These are phyloP conservation scores for Picathartes gymnocephalus DNA, from an alignment of 2,113 vertebrate genomes.

Conservation along the genomic window DNA sequence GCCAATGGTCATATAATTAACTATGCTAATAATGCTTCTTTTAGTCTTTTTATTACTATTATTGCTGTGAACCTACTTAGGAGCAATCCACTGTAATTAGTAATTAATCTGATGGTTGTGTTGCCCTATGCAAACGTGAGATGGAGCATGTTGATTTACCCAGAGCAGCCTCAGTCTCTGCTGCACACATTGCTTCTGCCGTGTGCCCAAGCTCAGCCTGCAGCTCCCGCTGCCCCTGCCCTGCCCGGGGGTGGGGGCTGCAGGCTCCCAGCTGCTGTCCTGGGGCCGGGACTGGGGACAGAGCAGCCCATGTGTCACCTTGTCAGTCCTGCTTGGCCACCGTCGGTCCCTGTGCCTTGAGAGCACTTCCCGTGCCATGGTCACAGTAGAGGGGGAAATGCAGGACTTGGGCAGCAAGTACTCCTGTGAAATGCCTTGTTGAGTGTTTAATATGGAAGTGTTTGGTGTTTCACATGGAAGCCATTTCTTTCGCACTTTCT, in stretches of 20 bases:
- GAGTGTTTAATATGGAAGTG: neutral
- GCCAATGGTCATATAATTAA: slow-evolving; percentile 48
- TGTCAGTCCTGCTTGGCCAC: fast-evolving
- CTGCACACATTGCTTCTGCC: neutral
- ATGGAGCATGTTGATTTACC: slow-evolving; percentile 44
- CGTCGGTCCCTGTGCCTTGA: neutral
- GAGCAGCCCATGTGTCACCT: fast-evolving
- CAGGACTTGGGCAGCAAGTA: neutral
- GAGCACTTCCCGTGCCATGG: neutral
- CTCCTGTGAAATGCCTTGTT: fast-evolving
- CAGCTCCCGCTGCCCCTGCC: neutral
- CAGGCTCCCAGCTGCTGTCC: neutral
- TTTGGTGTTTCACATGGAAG: neutral
- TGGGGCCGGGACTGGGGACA: neutral
- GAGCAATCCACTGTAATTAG: slow-evolving; percentile 45
- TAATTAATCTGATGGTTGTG: slow-evolving; percentile 50
- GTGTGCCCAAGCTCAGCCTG: neutral
- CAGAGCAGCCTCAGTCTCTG: neutral
- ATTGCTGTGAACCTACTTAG: slow-evolving; percentile 37
- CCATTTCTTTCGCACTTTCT: neutral
- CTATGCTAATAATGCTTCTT: slow-evolving; percentile 46
- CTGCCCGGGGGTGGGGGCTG: neutral
- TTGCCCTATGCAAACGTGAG: slow-evolving; percentile 46
- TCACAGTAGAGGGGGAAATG: neutral
- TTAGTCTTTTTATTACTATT: slow-evolving; percentile 49